These are phyloP conservation scores for Pipistrellus nathusii DNA, from an alignment of 2,797 vertebrate genomes.

Conservation along the genomic window DNA sequence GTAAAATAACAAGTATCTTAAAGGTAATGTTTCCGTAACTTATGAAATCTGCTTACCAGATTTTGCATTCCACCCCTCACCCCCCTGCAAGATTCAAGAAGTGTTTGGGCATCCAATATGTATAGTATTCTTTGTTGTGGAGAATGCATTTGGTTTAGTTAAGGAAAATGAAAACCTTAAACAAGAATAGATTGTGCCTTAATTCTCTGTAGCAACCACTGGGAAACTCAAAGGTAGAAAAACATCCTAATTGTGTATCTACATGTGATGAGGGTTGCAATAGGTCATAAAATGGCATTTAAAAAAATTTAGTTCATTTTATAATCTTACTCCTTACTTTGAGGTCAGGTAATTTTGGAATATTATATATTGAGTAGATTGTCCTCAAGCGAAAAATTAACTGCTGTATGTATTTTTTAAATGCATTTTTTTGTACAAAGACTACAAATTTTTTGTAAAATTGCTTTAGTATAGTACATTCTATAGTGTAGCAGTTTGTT, in stretches of 20 bases:
- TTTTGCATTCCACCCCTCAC: neutral
- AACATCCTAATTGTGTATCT: neutral
- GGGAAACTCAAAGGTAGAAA: slow-evolving; percentile 24
- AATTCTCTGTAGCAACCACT: neutral
- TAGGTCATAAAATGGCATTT: slow-evolving; percentile 10
- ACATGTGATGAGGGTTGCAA: slow-evolving; percentile 15
- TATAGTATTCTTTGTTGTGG: neutral
- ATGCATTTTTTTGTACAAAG: neutral
- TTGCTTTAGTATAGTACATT: neutral
- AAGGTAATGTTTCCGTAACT: neutral
- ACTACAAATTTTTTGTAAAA: slow-evolving; percentile 39
- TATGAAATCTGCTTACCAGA: neutral
- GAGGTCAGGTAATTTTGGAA: slow-evolving; percentile 12
- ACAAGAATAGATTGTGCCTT: neutral
- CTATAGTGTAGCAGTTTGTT: neutral
- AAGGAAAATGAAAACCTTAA: slow-evolving; percentile 47
- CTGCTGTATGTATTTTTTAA: neutral
- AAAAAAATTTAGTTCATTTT: neutral
- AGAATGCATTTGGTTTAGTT: slow-evolving; percentile 11
- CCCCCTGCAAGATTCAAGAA: neutral
- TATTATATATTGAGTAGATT: neutral
- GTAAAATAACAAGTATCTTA: neutral
- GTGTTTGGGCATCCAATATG: neutral
- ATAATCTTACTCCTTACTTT: neutral
- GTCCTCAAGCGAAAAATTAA: neutral